A percentile compares a stretch with the other conserved stretches of the same genome.
Evolutionary conservation across 2,113 vertebrate species (phyloP).

Genomic region (Polypterus bichir): DNA sequence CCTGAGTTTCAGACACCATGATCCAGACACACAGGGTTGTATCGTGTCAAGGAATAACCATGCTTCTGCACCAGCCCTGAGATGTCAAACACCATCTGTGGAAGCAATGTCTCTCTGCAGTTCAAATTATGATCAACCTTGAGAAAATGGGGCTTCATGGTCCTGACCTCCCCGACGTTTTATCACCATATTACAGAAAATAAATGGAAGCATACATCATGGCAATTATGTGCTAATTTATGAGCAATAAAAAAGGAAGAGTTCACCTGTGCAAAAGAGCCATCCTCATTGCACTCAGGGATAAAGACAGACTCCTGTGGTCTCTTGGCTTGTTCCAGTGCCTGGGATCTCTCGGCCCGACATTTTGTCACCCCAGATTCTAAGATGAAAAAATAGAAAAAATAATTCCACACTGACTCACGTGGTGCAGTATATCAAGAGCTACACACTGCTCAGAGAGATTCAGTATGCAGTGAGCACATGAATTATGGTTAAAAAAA

Average conservation of each 20-base stretch:
- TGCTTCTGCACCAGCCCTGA: no score
- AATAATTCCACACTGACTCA: constrained; percentile 7
- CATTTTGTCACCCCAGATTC: constrained; percentile 88
- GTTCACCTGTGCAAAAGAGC: constrained; percentile 84
- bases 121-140: no score
- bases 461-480: no score
- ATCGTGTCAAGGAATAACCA: no score
- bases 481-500: no score
- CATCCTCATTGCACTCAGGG: constrained; percentile 89
- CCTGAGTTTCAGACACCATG: no score
- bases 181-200: neutral
- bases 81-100: no score
- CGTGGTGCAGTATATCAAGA: neutral
- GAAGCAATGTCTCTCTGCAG: no score
- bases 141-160: no score
- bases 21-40: no score
- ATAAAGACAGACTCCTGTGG: constrained; percentile 90
- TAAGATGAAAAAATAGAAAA: constrained; percentile 31
- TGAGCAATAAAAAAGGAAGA: neutral
- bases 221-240: neutral
- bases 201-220: neutral
- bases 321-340: constrained; percentile 75
- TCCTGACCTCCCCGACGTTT: neutral
- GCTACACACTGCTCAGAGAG: no score
- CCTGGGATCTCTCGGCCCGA: constrained; percentile 72